Evolutionary conservation across 1,140 invertebrate genomes (phyloP).

Genomic region (Aphelenchoides avenae): DNA sequence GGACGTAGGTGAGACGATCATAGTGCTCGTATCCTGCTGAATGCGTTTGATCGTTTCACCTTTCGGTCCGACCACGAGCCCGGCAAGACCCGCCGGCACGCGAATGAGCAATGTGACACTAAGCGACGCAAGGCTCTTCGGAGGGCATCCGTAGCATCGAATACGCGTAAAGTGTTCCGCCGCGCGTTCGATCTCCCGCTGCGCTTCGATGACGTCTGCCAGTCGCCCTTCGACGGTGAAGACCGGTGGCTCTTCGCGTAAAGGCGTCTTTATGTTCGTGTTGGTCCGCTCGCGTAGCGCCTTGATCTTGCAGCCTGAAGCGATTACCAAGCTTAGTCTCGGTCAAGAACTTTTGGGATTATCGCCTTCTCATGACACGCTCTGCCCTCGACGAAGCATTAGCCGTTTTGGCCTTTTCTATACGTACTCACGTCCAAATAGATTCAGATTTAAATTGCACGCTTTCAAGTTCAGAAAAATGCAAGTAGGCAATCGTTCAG

Average conservation of each 20-base stretch:
- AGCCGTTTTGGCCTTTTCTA: no score
- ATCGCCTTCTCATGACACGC: no score
- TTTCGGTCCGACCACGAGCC: slow-evolving; percentile 94
- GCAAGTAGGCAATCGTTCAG: no score
- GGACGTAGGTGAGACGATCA: slow-evolving; percentile 94
- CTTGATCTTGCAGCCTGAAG: slow-evolving; percentile 97
- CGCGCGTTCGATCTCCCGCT: slow-evolving; percentile 92
- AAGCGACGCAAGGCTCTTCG: slow-evolving; percentile 55
- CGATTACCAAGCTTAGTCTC: no score
- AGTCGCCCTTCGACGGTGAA: slow-evolving; percentile 99
- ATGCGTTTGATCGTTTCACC: slow-evolving; percentile 98
- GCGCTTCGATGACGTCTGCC: slow-evolving; percentile 92
- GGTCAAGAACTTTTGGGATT: no score
- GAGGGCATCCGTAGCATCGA: slow-evolving; percentile 73
- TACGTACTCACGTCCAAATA: no score
- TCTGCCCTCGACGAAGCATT: no score
- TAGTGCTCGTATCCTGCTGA: slow-evolving; percentile 93
- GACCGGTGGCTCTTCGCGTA: slow-evolving; percentile 94
- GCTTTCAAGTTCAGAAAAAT: no score
- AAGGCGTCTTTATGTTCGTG: slow-evolving; percentile 90
- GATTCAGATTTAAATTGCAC: no score
- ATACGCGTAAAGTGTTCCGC: slow-evolving; percentile 99
- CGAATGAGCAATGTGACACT: slow-evolving; percentile 87
- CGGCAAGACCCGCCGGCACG: slow-evolving; percentile 95
- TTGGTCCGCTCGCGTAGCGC: slow-evolving; percentile 96